A percentile compares a stretch with the other conserved stretches of the same genome.
These are phyloP conservation scores for Gopherus flavomarginatus DNA, from an alignment of 2,113 vertebrate genomes.

Conservation along the genomic window DNA sequence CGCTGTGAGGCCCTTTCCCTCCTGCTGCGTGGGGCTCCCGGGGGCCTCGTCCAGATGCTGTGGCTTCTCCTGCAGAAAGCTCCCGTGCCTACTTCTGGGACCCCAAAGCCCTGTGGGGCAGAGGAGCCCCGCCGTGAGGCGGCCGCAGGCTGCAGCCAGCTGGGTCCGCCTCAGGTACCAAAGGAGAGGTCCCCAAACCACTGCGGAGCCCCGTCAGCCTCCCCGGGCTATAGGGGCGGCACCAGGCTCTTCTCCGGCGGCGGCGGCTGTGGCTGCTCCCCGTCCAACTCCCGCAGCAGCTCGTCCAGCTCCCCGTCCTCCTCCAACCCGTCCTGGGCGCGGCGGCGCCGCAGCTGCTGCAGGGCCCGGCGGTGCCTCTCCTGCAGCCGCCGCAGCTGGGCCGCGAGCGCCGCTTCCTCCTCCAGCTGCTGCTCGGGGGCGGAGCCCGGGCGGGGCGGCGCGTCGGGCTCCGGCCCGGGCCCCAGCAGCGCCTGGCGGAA, in stretches of 20 bases:
- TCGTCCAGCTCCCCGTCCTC: neutral
- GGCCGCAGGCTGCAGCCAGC: fast-evolving
- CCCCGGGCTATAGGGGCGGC: neutral
- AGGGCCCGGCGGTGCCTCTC: slow-evolving; percentile 70
- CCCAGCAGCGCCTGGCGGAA: slow-evolving; percentile 68
- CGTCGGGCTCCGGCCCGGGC: neutral
- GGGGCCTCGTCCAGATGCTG: neutral
- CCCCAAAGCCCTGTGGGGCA: neutral
- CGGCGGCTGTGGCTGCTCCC: neutral
- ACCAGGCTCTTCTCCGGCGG: neutral
- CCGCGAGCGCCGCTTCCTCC: neutral
- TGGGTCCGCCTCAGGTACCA: fast-evolving
- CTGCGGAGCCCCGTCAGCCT: neutral
- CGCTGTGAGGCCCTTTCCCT: neutral
- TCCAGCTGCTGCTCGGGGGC: neutral
- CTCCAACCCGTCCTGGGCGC: neutral
- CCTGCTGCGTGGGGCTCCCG: neutral
- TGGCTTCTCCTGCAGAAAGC: fast-evolving
- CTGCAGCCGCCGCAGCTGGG: neutral
- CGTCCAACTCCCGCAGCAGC: neutral
- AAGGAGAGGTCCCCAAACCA: fast-evolving
- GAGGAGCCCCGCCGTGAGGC: too few species aligned
- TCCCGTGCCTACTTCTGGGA: neutral
- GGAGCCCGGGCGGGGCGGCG: neutral
- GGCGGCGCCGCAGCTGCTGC: slow-evolving; percentile 56